phyloP scores from a whole-genome alignment of 2,797 vertebrate genomes.

The Calcarius lapponicus region DNA sequence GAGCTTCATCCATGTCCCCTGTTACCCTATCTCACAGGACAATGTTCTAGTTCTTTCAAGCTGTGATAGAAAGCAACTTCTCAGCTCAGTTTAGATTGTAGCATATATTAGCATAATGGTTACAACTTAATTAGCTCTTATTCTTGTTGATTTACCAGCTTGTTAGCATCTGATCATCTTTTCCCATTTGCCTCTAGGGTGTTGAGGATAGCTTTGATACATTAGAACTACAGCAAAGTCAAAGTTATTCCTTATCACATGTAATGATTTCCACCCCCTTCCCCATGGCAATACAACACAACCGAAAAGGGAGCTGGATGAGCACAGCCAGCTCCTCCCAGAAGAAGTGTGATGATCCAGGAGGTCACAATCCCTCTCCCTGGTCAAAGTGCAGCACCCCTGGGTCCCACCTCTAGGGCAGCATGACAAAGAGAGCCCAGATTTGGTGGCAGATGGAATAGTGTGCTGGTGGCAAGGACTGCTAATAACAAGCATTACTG shows the following conservation, averaged over 20 bases:
- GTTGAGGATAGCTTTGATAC: background rate
- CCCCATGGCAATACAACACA: fast-evolving
- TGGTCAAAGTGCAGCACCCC: background rate
- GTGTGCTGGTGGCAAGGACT: background rate
- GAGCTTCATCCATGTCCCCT: background rate
- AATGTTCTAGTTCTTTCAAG: background rate
- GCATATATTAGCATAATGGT: background rate
- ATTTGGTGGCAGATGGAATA: background rate
- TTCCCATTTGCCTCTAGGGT: background rate
- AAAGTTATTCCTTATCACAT: background rate
- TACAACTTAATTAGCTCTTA: background rate
- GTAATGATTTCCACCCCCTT: background rate
- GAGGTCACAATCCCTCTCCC: background rate
- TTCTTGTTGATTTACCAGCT: background rate
- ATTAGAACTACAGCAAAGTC: background rate
- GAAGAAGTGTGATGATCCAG: fast-evolving
- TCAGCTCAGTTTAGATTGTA: background rate
- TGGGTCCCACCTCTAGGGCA: background rate
- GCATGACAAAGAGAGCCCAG: background rate
- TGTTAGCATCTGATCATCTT: background rate
- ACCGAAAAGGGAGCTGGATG: background rate
- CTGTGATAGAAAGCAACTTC: background rate
- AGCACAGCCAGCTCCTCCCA: background rate
- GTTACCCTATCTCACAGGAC: background rate
- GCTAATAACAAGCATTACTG: background rate